Evolutionary conservation across 2,888 invertebrate genomes (phyloP), one percentile per base, ranked within the genome.

Genomic region (Desoria tigrina): DNA sequence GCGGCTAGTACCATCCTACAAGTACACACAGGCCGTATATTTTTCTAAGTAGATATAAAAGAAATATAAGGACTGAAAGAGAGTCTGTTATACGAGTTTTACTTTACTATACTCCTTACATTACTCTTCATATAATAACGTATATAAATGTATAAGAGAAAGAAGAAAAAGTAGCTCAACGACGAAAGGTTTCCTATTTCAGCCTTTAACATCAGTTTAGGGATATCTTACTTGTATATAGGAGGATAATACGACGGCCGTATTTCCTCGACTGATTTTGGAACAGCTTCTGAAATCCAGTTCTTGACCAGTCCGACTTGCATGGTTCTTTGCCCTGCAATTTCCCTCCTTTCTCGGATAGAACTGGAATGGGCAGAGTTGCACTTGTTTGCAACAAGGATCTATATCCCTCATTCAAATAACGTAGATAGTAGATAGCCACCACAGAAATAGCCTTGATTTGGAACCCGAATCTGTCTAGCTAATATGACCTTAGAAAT

Each of bases 1-100:
- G 65, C 61, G 68, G 61, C 64, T 58, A 62, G 58, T 59, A 32
- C 32, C 32, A 32, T 32, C 32, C 6, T n/a, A n/a, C n/a, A n/a
- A n/a, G n/a, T n/a, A n/a, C n/a, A n/a, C n/a, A n/a, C n/a, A n/a
- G n/a, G n/a, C n/a, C n/a, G n/a, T n/a, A n/a, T n/a, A n/a, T n/a
- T n/a, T n/a, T n/a, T 32, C 32, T 32, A 32, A 7, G 32, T 32
- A 32, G 32, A n/a, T n/a, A n/a, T n/a, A n/a, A n/a, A n/a, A n/a
- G n/a, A n/a, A n/a, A n/a, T 32, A 32, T 11, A 11, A 32, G 4
- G 11, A 7, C 32, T 32, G 32, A 32, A n/a, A n/a, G 32, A 32
- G 32, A 32, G 32, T 32, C 6, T 32, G 32, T 32, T 32, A 11
- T 32, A 32, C 4, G 32, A 32, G 6, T 32, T 32, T 4, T 45